A percentile compares a stretch with the other conserved stretches of the same genome.
Evolutionary conservation across 1,140 invertebrate species (phyloP).

Genomic region (Temnothorax curvispinosus): DNA sequence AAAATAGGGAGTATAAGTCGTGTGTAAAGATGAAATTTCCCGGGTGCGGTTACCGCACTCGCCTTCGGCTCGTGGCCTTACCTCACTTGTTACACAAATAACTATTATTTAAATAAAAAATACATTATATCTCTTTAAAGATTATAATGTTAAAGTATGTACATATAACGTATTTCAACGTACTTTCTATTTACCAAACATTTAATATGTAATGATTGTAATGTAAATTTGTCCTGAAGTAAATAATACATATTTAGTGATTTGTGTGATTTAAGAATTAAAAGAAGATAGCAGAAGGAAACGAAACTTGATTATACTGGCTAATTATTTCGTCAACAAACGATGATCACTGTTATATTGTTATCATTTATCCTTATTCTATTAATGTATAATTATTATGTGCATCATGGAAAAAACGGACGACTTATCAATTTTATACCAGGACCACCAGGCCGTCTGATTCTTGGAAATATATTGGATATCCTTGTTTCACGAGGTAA

Average conservation of each 20-base stretch:
- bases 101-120: too few species aligned
- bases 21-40: too few species aligned
- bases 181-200: too few species aligned
- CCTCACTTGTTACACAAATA: too few species aligned
- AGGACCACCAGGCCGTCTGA: background rate
- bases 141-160: too few species aligned
- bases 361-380: background rate
- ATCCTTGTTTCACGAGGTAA: background rate
- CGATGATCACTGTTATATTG: background rate
- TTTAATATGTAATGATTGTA: too few species aligned
- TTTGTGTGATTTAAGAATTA: background rate
- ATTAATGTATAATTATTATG: background rate
- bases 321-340: background rate
- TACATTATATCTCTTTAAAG: too few species aligned
- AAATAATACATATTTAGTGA: background rate
- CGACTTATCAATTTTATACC: background rate
- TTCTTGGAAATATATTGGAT: background rate
- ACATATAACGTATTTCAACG: too few species aligned
- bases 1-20: too few species aligned
- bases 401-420: background rate
- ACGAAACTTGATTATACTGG: background rate
- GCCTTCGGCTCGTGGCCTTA: too few species aligned
- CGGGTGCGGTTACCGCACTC: too few species aligned
- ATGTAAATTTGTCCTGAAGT: background rate
- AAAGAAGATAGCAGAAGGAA: background rate